phyloP scores from a whole-genome alignment of 2,797 vertebrate species.

The Lerista edwardsae region DNA sequence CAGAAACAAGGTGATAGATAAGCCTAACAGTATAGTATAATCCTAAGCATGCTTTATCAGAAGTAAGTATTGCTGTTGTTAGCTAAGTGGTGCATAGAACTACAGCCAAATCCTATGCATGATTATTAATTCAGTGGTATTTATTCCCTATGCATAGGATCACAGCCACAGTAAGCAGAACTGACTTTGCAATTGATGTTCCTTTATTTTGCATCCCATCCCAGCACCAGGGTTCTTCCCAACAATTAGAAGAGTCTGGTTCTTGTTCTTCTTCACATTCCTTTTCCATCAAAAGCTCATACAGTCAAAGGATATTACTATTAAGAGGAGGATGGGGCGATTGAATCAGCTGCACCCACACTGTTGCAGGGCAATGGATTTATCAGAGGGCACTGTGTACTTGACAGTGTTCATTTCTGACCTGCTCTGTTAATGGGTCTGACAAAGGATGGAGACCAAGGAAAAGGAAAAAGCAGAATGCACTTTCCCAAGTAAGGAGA shows the following conservation, averaged over 20 bases:
- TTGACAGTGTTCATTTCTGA: conserved; percentile 2
- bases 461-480: conserved; percentile 56
- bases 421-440: conserved; percentile 1
- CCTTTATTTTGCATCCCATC: neutral
- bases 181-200: conserved; percentile 6
- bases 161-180: neutral
- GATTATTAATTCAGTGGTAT: neutral
- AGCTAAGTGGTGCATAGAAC: too few species aligned
- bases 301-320: neutral
- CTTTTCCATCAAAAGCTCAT: neutral
- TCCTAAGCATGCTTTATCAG: too few species aligned
- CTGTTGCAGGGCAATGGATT: neutral
- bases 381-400: neutral
- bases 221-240: neutral
- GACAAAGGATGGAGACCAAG: conserved; percentile 22
- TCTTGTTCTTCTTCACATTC: neutral
- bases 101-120: neutral
- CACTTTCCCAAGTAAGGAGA: conserved; percentile 24
- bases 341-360: neutral
- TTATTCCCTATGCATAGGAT: neutral
- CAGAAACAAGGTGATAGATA: neutral
- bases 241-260: neutral
- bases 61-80: too few species aligned
- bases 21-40: neutral
- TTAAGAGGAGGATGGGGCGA: neutral